Evolutionary conservation across 2,113 vertebrate genomes (phyloP).

Genomic region (Gopherus evgoodei): DNA sequence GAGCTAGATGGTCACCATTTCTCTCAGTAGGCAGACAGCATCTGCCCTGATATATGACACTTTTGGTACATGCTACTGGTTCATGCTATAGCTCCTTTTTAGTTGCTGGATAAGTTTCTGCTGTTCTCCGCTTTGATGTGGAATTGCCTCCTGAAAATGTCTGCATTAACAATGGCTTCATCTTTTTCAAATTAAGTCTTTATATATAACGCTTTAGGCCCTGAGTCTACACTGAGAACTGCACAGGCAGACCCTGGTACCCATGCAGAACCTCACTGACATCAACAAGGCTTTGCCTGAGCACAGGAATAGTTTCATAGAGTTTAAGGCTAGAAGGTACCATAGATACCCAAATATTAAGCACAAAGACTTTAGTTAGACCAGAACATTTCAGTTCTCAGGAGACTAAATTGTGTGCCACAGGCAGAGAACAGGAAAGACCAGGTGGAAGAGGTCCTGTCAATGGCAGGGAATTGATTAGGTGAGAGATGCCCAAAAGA

Average conservation of each 20-base stretch:
- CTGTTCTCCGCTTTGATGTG: neutral
- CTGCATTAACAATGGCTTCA: neutral
- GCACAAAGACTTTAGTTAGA: neutral
- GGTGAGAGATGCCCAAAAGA: no score
- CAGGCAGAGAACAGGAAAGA: no score
- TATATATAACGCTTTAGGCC: neutral
- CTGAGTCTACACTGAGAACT: neutral
- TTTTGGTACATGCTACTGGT: neutral
- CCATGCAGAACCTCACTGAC: neutral
- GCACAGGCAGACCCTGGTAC: neutral
- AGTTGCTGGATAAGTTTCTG: neutral
- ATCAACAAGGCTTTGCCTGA: neutral
- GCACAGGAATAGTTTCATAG: neutral
- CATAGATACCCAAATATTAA: neutral
- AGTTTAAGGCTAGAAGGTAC: neutral
- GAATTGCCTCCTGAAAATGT: neutral
- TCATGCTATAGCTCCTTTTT: neutral
- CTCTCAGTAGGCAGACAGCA: neutral
- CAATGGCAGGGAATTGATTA: no score
- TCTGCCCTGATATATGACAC: neutral
- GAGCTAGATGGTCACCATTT: neutral
- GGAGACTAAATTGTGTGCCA: neutral
- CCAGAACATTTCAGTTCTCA: neutral
- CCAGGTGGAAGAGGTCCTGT: no score
- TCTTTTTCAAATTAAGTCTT: neutral